Conservation (phyloP, 2,113 vertebrate genomes). For the Ahaetulla prasina region DNA sequence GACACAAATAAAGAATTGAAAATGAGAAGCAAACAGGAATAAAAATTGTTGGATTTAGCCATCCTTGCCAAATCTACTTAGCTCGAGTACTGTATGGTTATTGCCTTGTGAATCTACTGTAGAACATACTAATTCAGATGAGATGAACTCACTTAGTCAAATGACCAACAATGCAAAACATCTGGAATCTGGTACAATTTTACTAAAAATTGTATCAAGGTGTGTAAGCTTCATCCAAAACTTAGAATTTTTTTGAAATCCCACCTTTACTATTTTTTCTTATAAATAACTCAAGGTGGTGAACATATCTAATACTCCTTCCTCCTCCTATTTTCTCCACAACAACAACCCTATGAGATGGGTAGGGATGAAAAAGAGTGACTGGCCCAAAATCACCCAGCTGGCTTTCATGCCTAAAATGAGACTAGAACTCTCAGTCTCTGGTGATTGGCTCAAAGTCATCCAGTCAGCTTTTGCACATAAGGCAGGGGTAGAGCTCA, state of each 20-base stretch:
- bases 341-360: background rate
- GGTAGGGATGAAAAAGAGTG: background rate
- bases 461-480: background rate
- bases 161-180: background rate
- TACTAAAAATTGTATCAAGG: background rate
- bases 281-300: background rate
- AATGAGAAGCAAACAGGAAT: background rate
- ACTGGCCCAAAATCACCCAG: background rate
- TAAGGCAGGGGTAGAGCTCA: background rate
- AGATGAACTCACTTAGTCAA: background rate
- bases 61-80: background rate
- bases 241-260: background rate
- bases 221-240: background rate
- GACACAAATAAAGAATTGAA: background rate
- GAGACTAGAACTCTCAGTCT: background rate
- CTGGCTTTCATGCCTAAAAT: background rate
- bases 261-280: background rate
- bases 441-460: background rate
- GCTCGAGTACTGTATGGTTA: background rate
- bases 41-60: background rate
- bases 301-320: background rate
- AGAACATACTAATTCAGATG: background rate
- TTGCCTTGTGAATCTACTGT: background rate
- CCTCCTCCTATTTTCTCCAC: background rate
- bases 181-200: background rate